phyloP scores from a whole-genome alignment of 2,113 vertebrate genomes.

The Scalopus aquaticus region DNA sequence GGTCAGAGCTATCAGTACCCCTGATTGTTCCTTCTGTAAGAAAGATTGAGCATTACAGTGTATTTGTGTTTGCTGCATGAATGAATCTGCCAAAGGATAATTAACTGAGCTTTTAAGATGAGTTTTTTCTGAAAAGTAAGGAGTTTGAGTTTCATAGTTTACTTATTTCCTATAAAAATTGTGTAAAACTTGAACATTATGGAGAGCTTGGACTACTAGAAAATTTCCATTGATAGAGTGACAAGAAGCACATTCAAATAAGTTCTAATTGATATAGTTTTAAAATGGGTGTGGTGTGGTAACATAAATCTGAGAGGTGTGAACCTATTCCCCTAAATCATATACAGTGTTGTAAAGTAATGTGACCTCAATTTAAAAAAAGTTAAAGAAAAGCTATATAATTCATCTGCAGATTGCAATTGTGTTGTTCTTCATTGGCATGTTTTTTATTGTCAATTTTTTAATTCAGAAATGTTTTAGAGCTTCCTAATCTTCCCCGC shows the following conservation, averaged over 20 bases:
- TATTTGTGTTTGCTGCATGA: background rate
- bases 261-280: background rate
- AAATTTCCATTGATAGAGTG: background rate
- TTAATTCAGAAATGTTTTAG: no score
- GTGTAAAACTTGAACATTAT: background rate
- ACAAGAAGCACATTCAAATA: background rate
- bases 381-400: no score
- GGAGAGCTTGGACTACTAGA: background rate
- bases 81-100: background rate
- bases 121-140: background rate
- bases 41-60: background rate
- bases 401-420: no score
- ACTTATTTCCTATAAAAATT: conserved; percentile 18
- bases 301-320: no score
- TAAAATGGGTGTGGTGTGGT: background rate
- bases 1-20: background rate
- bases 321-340: no score
- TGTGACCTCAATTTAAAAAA: no score
- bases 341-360: no score
- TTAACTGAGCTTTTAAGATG: background rate
- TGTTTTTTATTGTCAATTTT: no score
- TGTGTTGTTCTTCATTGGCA: no score
- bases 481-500: no score
- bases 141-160: background rate
- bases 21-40: background rate